Conservation (phyloP, 2,113 vertebrate genomes). For the Paracanthobrama guichenoti region DNA sequence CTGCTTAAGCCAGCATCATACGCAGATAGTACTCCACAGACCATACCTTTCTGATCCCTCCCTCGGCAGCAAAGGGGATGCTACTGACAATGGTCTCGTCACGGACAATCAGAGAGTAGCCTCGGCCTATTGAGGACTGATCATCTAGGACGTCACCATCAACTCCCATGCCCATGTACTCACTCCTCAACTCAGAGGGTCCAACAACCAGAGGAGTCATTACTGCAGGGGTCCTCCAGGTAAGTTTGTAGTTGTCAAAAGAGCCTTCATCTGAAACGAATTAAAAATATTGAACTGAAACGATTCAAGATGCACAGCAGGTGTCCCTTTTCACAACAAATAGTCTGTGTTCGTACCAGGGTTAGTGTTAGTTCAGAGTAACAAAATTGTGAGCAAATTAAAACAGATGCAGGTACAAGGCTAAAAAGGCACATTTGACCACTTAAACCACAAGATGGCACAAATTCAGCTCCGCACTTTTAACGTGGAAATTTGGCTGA, state of each 20-base stretch:
- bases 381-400: no score
- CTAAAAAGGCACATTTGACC: no score
- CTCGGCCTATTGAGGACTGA: constrained; percentile 13
- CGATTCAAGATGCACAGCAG: background rate
- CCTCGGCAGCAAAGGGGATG: constrained; percentile 64
- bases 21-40: background rate
- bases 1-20: background rate
- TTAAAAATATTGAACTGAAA: background rate
- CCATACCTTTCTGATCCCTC: constrained; percentile 66
- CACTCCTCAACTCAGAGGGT: background rate
- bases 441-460: no score
- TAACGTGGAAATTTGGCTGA: no score
- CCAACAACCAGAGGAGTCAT: constrained; percentile 47
- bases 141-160: constrained; percentile 56
- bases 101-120: constrained; percentile 43
- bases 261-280: constrained; percentile 55
- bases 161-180: constrained; percentile 52
- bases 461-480: no score
- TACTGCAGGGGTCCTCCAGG: constrained; percentile 61
- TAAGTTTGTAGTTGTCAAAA: constrained; percentile 54
- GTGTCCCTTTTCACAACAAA: no score
- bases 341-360: no score
- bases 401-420: no score
- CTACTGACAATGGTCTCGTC: constrained; percentile 40
- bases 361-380: no score